phyloP scores from a whole-genome alignment of 2,888 invertebrate species.

The Yponomeuta malinellus region DNA sequence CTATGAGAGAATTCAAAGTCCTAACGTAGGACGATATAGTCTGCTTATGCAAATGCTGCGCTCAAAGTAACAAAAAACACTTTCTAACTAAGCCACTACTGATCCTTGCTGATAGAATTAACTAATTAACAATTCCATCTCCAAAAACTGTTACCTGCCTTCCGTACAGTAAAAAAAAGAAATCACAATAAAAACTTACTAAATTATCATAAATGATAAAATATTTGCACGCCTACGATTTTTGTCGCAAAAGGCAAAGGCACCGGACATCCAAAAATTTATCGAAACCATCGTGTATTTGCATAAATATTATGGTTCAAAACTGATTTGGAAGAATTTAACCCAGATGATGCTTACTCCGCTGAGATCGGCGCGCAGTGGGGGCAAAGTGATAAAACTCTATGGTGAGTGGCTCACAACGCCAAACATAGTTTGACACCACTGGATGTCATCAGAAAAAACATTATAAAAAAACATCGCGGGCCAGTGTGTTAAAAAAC shows the following conservation, averaged over 20 bases:
- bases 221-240: slow-evolving; percentile 5
- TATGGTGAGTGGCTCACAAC: slow-evolving; percentile 43
- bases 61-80: no score
- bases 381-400: slow-evolving; percentile 69
- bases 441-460: slow-evolving; percentile 58
- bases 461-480: background rate
- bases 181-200: background rate
- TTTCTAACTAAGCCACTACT: no score
- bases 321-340: slow-evolving; percentile 36
- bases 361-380: slow-evolving; percentile 44
- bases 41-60: background rate
- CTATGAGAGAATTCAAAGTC: no score
- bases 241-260: slow-evolving; percentile 18
- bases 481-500: slow-evolving; percentile 26
- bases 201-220: slow-evolving; percentile 8
- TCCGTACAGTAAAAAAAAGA: background rate
- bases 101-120: background rate
- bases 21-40: no score
- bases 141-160: background rate
- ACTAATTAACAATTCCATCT: background rate
- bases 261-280: slow-evolving; percentile 21
- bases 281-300: slow-evolving; percentile 23
- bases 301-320: slow-evolving; percentile 28
- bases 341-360: slow-evolving; percentile 47
- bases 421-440: slow-evolving; percentile 67